Percentiles rank a stretch among this genome's conserved stretches.
phyloP scores from a whole-genome alignment of 2,888 invertebrate species.

The Drosophila birchii region DNA sequence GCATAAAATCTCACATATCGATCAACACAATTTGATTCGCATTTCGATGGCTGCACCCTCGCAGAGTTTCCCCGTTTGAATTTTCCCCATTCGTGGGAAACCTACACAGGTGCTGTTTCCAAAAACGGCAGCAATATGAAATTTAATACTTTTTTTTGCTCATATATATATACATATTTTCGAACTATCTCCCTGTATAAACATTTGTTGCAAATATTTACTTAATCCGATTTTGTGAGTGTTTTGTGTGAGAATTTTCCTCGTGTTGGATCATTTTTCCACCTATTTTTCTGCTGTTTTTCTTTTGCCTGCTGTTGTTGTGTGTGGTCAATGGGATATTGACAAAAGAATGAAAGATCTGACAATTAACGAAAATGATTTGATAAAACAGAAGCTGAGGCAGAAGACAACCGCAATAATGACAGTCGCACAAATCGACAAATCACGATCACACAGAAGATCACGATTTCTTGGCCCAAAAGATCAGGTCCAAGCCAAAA shows the following conservation, averaged over 20 bases:
- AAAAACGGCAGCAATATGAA: conserved; percentile 48
- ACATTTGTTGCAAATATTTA: conserved; percentile 56
- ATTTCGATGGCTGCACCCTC: conserved; percentile 47
- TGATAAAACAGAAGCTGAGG: conserved; percentile 49
- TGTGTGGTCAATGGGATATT: conserved; percentile 51
- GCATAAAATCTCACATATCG: conserved; percentile 54
- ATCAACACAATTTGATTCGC: conserved; percentile 77
- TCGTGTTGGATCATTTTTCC: conserved; percentile 46
- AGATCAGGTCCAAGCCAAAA: conserved; percentile 15
- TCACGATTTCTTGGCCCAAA: conserved; percentile 65
- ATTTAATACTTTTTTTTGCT: conserved; percentile 56
- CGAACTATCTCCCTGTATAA: conserved; percentile 22
- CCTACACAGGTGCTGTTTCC: conserved; percentile 72
- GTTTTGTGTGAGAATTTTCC: conserved; percentile 43
- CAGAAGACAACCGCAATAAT: conserved; percentile 63
- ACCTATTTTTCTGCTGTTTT: not conserved
- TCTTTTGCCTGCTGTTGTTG: not conserved
- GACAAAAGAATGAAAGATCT: conserved; percentile 29
- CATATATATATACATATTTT: conserved; percentile 3
- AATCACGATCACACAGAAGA: conserved; percentile 71
- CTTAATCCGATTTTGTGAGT: conserved; percentile 52
- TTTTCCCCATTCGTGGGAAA: conserved; percentile 62
- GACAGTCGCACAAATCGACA: conserved; percentile 71
- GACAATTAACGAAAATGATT: conserved; percentile 69
- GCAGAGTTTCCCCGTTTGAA: not conserved